These are phyloP conservation scores for Globodera rostochiensis DNA, from an alignment of 1,140 invertebrate species.

Conservation along the genomic window DNA sequence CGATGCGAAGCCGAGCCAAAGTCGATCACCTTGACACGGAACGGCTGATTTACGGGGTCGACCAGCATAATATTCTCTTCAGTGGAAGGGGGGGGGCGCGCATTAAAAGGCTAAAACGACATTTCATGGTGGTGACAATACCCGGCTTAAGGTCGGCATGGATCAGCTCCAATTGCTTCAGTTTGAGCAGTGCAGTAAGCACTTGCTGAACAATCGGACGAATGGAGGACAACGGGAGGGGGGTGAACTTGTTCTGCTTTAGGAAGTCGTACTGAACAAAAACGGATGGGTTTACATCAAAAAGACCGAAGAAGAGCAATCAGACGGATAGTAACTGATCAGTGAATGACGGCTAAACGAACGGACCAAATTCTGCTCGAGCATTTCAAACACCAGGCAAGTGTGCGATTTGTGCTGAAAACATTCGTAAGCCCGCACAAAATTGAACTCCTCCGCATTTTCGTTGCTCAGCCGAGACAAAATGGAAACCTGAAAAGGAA, in stretches of 20 bases:
- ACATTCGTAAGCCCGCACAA: conserved; percentile 98
- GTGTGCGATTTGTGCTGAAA: conserved; percentile 99
- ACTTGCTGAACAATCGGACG: conserved; percentile 98
- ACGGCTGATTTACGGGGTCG: conserved; percentile 93
- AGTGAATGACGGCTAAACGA: neutral
- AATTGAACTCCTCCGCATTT: conserved; percentile 97
- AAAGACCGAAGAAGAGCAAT: neutral
- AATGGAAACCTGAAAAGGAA: conserved; percentile 80
- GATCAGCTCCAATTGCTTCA: conserved; percentile 97
- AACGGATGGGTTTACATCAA: too few species aligned
- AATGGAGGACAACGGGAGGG: conserved; percentile 86
- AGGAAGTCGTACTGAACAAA: conserved; percentile 89
- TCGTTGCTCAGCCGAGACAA: conserved; percentile 94
- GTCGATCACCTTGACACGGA: conserved; percentile 88
- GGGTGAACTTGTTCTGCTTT: conserved; percentile 90
- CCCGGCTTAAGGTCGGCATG: conserved; percentile 90
- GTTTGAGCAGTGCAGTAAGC: conserved; percentile 91
- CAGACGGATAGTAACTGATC: too few species aligned
- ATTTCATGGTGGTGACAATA: neutral
- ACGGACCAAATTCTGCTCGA: conserved; percentile 82
- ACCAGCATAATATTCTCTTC: conserved; percentile 98
- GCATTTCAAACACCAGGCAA: conserved; percentile 98
- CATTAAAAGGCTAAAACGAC: neutral
- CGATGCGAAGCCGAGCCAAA: conserved; percentile 99
- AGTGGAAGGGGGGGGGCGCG: neutral